Percentiles rank a stretch among this genome's conserved stretches.
Evolutionary conservation across 2,888 invertebrate species (phyloP).

Genomic region (Oxyscelio sp.): DNA sequence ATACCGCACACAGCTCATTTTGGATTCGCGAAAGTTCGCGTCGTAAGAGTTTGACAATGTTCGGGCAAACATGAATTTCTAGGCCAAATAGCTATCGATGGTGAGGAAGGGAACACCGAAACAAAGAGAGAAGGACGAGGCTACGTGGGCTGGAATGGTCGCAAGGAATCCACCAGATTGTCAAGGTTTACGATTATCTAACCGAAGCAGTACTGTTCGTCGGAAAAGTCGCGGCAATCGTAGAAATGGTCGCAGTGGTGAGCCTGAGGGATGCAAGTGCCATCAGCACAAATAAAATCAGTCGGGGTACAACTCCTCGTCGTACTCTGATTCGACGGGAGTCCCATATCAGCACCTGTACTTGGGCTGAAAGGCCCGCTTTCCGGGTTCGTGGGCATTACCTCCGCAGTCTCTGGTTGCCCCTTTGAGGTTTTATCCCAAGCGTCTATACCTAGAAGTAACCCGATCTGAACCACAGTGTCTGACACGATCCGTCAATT

Average conservation of each 20-base stretch:
- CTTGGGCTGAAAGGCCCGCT: conserved; percentile 86
- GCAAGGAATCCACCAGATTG: conserved; percentile 82
- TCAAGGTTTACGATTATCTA: conserved; percentile 87
- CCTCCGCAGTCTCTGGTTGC: conserved; percentile 81
- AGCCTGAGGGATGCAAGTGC: conserved; percentile 93
- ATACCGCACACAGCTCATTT: no score
- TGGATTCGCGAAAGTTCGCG: no score
- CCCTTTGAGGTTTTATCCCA: conserved; percentile 84
- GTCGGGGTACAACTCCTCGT: conserved; percentile 87
- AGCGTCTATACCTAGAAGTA: conserved; percentile 87
- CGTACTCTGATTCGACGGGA: conserved; percentile 83
- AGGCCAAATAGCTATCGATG: no score
- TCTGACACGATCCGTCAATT: conserved; percentile 58
- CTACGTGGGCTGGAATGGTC: no score
- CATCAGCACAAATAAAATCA: conserved; percentile 91
- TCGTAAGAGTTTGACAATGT: no score
- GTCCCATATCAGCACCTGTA: conserved; percentile 86
- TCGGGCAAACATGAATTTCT: no score
- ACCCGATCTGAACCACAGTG: conserved; percentile 85
- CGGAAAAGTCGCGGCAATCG: conserved; percentile 97
- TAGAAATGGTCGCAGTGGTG: conserved; percentile 96
- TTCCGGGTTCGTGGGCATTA: conserved; percentile 79
- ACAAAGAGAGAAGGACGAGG: no score
- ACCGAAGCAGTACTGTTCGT: conserved; percentile 95
- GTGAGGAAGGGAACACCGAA: no score